Percentiles rank a stretch among this genome's conserved stretches.
These are phyloP conservation scores for Serranus cabrilla DNA, from an alignment of 2,797 vertebrate species.

Conservation along the genomic window DNA sequence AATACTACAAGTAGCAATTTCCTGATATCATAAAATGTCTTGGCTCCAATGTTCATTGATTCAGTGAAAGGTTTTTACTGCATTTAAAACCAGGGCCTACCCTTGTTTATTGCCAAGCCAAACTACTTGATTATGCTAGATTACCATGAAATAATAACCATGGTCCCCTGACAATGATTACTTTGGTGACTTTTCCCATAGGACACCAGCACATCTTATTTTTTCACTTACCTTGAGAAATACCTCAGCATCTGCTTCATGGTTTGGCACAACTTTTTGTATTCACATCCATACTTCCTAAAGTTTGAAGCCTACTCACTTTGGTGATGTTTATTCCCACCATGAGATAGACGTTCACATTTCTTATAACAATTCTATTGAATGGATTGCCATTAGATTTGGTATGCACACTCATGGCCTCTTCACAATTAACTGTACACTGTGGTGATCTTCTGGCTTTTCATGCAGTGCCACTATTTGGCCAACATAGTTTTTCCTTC, in stretches of 20 bases:
- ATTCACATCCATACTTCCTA: not conserved
- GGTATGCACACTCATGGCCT: not conserved
- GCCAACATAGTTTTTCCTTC: no score
- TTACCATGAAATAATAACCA: not conserved
- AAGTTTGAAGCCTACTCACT: not conserved
- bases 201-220: not conserved
- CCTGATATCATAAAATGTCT: conserved; percentile 17
- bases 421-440: no score
- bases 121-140: not conserved
- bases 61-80: conserved; percentile 3
- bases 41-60: not conserved
- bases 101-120: not conserved
- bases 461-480: no score
- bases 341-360: not conserved
- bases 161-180: fast-evolving
- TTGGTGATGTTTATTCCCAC: not conserved
- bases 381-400: not conserved
- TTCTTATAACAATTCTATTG: not conserved
- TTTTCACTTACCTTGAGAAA: not conserved
- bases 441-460: no score
- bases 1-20: conserved; percentile 30
- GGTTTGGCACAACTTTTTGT: not conserved
- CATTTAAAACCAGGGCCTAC: not conserved
- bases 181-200: not conserved
- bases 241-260: not conserved